Conservation (phyloP, 2,797 vertebrate genomes). For the Lepilemur septentrionalis region DNA sequence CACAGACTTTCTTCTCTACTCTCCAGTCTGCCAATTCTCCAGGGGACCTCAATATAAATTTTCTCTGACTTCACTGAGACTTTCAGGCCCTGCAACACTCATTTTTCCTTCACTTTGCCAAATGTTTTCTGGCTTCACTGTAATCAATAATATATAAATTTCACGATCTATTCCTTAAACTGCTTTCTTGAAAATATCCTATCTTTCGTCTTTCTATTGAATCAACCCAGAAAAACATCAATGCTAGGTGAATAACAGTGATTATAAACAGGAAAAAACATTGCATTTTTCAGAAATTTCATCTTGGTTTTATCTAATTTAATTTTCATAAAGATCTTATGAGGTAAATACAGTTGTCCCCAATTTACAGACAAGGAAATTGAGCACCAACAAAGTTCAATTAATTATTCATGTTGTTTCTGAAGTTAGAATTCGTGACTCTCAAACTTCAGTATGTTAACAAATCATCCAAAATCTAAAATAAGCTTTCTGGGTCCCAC, state of each 20-base stretch:
- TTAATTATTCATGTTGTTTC: not conserved
- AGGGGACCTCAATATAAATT: not conserved
- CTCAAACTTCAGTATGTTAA: not conserved
- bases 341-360: not conserved
- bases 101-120: constrained; percentile 16
- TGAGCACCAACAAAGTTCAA: not conserved
- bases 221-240: not conserved
- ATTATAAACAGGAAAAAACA: not conserved
- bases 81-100: not conserved
- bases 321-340: not conserved
- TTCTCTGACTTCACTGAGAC: not conserved
- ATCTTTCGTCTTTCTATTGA: not conserved
- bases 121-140: constrained; percentile 19
- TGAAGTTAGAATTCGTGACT: not conserved
- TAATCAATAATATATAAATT: constrained; percentile 10
- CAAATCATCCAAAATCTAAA: not conserved
- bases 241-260: not conserved
- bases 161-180: not conserved
- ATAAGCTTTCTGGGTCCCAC: not conserved
- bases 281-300: not conserved
- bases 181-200: constrained; percentile 33
- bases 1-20: not conserved
- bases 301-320: not conserved
- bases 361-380: not conserved
- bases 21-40: not conserved